Conservation (phyloP, 2,113 vertebrate species). For the Brevimyrus niger region DNA sequence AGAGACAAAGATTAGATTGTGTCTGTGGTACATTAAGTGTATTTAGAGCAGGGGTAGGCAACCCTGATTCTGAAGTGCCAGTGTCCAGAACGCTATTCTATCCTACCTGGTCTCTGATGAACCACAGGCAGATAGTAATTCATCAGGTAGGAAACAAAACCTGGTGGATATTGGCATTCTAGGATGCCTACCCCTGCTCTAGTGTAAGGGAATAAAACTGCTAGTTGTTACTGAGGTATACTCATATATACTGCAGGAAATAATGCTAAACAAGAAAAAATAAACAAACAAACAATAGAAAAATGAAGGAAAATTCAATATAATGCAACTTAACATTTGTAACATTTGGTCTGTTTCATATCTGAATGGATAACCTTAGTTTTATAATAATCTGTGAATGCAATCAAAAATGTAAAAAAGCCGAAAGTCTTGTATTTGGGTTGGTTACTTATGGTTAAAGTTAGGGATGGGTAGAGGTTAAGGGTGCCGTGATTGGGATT, state of each 20-base stretch:
- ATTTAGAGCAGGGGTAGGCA: not conserved
- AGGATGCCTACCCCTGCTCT: not conserved
- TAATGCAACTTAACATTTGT: not conserved
- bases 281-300: not conserved
- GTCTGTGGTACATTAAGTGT: not conserved
- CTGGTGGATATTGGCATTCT: not conserved
- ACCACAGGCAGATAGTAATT: not conserved
- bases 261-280: not conserved
- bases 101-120: not conserved
- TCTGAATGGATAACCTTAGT: no score
- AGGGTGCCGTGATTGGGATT: no score
- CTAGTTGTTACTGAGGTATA: not conserved
- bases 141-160: not conserved
- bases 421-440: no score
- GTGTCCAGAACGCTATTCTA: not conserved
- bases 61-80: not conserved
- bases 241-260: not conserved
- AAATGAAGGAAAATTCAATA: not conserved
- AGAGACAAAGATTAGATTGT: not conserved
- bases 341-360: not conserved
- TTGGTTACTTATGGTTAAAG: no score
- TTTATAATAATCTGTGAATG: no score
- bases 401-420: no score
- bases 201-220: not conserved
- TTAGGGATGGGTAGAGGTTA: no score